Conservation (phyloP, 2,797 vertebrate genomes). For the Discoglossus pictus region DNA sequence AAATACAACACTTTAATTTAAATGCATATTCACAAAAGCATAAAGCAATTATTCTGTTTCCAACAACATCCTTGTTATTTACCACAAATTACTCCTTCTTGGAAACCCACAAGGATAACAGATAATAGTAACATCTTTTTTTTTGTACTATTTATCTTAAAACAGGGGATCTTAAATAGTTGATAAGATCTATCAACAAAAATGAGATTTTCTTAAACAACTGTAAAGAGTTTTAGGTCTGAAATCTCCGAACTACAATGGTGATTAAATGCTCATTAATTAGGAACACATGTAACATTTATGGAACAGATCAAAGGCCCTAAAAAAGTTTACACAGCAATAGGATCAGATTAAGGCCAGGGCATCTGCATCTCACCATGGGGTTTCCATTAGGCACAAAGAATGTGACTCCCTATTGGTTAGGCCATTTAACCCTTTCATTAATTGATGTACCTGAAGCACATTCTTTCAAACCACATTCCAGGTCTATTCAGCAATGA, state of each 20-base stretch:
- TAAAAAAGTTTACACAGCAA: slow-evolving; percentile 62
- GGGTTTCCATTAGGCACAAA: slow-evolving; percentile 48
- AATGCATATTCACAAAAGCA: no score
- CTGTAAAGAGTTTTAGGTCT: slow-evolving; percentile 6
- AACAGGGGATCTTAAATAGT: slow-evolving; percentile 3
- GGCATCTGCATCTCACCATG: slow-evolving; percentile 62
- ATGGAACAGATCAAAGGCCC: slow-evolving; percentile 63
- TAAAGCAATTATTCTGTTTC: no score
- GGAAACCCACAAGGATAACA: no score
- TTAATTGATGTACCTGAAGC: not conserved
- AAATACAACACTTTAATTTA: no score
- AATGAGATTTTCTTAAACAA: slow-evolving; percentile 27
- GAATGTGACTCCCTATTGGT: slow-evolving; percentile 35
- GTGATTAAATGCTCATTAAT: slow-evolving; percentile 60
- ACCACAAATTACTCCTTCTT: no score
- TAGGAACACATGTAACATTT: slow-evolving; percentile 66
- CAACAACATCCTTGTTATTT: no score
- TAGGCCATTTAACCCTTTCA: slow-evolving; percentile 30
- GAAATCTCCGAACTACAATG: slow-evolving; percentile 56
- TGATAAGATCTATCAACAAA: slow-evolving; percentile 29
- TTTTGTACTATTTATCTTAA: not conserved
- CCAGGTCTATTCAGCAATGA: not conserved
- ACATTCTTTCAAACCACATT: not conserved
- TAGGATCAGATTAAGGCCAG: slow-evolving; percentile 59
- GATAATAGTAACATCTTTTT: no score